Conservation (phyloP, 1,140 invertebrate genomes). For the Antheraea mylitta region DNA sequence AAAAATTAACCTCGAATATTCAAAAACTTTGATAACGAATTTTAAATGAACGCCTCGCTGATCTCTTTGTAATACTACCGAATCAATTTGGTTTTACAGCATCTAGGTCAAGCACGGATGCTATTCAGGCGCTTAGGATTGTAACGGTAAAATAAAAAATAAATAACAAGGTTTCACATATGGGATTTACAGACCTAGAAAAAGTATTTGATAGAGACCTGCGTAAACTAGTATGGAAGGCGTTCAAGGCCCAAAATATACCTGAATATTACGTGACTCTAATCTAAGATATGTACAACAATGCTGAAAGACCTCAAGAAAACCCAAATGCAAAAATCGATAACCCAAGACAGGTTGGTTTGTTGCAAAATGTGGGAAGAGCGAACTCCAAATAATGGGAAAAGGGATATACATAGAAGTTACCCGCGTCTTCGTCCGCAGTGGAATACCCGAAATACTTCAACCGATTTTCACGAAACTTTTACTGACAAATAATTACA, state of each 20-base stretch:
- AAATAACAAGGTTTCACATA: too few relatives aligned
- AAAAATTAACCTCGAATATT: too few relatives aligned
- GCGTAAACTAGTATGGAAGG: constrained; percentile 23
- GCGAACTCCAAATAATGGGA: too few relatives aligned
- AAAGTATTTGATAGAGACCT: constrained; percentile 30
- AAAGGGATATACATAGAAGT: too few relatives aligned
- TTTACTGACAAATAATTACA: too few relatives aligned
- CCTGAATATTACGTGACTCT: constrained; percentile 21
- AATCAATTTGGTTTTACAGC: constrained; percentile 18
- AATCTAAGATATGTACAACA: constrained; percentile 26
- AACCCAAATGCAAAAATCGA: too few relatives aligned
- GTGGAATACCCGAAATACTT: too few relatives aligned
- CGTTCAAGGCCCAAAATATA: constrained; percentile 20
- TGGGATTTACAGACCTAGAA: constrained; percentile 30
- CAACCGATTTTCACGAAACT: too few relatives aligned
- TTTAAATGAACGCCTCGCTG: neutral
- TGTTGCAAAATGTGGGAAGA: too few relatives aligned
- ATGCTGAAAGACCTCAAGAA: too few relatives aligned
- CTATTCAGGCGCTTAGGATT: constrained; percentile 25
- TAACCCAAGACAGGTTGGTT: too few relatives aligned
- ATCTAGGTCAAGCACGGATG: constrained; percentile 16
- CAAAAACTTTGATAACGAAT: neutral
- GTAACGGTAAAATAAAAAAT: constrained; percentile 26
- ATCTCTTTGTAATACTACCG: constrained; percentile 4
- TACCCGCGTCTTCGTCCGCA: too few relatives aligned